Conservation (phyloP, 2,113 vertebrate genomes). For the Chaetodon trifascialis region DNA sequence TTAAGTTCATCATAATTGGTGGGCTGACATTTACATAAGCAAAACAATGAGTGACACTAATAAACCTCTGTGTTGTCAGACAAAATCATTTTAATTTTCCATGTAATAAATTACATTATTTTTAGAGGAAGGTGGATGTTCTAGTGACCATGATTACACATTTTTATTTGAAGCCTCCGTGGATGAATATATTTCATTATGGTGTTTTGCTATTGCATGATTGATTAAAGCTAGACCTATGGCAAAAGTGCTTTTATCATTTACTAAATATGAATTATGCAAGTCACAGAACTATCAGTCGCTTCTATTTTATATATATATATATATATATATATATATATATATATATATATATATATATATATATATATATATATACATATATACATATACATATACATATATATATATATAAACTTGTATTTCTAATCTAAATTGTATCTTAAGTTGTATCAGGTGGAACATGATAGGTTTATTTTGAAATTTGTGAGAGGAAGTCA, state of each 20-base stretch:
- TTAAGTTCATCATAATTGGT: not conserved
- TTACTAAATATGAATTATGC: not conserved
- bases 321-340: too few relatives aligned
- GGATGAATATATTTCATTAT: not conserved
- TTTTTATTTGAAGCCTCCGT: too few relatives aligned
- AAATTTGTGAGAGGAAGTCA: slow-evolving; percentile 11
- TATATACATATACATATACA: too few relatives aligned
- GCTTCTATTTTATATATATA: not conserved
- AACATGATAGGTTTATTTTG: slow-evolving; percentile 25
- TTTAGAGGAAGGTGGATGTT: too few relatives aligned
- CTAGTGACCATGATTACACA: too few relatives aligned
- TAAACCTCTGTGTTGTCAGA: not conserved
- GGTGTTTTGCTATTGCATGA: not conserved
- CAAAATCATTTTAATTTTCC: not conserved
- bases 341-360: too few relatives aligned
- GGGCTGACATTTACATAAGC: too few relatives aligned
- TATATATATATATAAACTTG: too few relatives aligned
- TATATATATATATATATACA: too few relatives aligned
- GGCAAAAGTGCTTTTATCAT: too few relatives aligned
- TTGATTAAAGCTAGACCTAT: too few relatives aligned
- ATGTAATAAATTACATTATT: not conserved
- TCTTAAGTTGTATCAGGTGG: not conserved
- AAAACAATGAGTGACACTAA: not conserved
- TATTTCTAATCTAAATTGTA: not conserved
- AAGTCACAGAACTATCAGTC: not conserved